Evolutionary conservation across 2,888 invertebrate genomes (phyloP), one percentile per base, ranked within the genome.

Genomic region (Napeogenes sylphis): DNA sequence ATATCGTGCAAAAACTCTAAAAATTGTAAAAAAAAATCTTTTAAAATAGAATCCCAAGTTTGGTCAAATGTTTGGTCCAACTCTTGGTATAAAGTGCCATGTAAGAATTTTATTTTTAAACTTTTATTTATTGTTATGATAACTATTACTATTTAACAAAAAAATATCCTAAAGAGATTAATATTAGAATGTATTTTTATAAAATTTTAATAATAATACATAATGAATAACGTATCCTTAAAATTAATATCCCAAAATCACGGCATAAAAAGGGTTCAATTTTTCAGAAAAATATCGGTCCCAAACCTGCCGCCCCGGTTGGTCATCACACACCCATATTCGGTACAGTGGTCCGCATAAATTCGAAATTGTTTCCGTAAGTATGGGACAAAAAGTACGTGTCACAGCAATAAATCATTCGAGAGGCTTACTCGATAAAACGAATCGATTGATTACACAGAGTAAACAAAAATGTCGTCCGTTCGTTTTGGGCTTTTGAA

Each of bases 361-460:
- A 87, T 84, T 79, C 85, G 79, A 87, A 88, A 90, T 87, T 83
- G 87, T 90, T 90, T 89, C 90, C 89, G 87, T 82, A 80, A 84
- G 81, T 78, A 60, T 76, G 73, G 76, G 75, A 80, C 87, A 90
- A 90, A 90, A 90, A 90, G 81, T 82, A 88, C 85, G 90, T 90
- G 90, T 90, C 81, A 82, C 78, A 75, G 82, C 80, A 87, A 88
- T 90, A 90, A 90, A 90, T 90, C 90, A 90, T 89, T 86, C 83
- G 72, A 84, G 80, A 82, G 83, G 84, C 60, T 67, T 57, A 87
- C 86, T 85, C 87, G 87, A 87, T 85, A 87, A 86, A 87, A 84
- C 83, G 84, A 65, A 62, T 63, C 81, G 86, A 87, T 87, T 83
- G 82, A 84, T 85, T 85, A 82, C 84, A 82, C 68, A 86, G 85